A percentile compares a stretch with the other conserved stretches of the same genome.
phyloP scores from a whole-genome alignment of 2,888 invertebrate genomes.

The Ptychoptera albimana region DNA sequence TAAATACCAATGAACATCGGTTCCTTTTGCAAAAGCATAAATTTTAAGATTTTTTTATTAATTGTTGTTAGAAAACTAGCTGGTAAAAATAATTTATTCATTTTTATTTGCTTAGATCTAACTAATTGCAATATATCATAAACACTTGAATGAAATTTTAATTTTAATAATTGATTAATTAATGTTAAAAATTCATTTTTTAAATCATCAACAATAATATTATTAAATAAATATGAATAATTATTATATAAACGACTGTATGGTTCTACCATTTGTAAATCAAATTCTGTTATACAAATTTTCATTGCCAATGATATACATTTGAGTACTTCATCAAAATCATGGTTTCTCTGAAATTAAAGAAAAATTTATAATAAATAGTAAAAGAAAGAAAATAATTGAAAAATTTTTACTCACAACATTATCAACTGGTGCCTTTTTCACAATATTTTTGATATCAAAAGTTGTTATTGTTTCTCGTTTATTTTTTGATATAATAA shows the following conservation, averaged over 20 bases:
- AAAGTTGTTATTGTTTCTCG: conserved; percentile 27
- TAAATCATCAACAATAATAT: conserved; percentile 1
- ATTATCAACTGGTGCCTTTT: too few relatives aligned
- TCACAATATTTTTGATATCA: conserved; percentile 12
- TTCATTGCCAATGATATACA: neutral
- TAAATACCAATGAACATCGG: conserved; percentile 23
- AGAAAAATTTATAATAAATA: too few relatives aligned
- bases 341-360: too few relatives aligned
- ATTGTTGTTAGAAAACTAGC: conserved; percentile 20
- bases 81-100: conserved; percentile 16
- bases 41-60: conserved; percentile 21
- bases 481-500: conserved; percentile 8
- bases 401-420: too few relatives aligned
- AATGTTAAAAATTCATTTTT: conserved; percentile 21
- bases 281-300: neutral
- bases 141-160: conserved; percentile 24
- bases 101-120: conserved; percentile 19
- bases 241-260: neutral
- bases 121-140: conserved; percentile 24
- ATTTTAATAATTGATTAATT: conserved; percentile 22
- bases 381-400: too few relatives aligned
- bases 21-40: conserved; percentile 22
- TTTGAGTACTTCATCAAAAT: too few relatives aligned
- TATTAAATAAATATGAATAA: neutral
- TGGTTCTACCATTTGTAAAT: too few relatives aligned